phyloP scores from a whole-genome alignment of 2,797 vertebrate genomes.

The Myotis vivesi region DNA sequence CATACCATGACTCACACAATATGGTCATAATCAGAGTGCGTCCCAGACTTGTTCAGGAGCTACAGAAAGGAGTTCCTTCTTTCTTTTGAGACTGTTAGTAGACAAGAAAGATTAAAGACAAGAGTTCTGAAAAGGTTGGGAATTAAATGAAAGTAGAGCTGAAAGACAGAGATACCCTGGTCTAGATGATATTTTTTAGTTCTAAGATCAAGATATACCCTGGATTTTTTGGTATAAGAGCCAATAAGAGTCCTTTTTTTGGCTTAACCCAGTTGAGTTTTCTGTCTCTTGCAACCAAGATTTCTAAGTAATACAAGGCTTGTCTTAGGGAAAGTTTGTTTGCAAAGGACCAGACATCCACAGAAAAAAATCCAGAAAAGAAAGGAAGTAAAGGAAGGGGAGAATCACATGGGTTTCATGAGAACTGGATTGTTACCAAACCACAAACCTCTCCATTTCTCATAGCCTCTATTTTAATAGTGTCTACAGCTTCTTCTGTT shows the following conservation, averaged over 20 bases:
- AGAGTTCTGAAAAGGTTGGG: neutral
- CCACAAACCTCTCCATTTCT: neutral
- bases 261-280: neutral
- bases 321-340: neutral
- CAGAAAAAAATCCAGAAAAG: constrained; percentile 13
- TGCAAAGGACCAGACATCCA: neutral
- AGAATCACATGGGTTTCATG: neutral
- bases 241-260: neutral
- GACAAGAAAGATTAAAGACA: neutral
- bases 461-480: neutral
- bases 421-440: neutral
- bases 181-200: neutral
- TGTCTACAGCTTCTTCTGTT: neutral
- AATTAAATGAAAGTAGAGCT: neutral
- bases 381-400: neutral
- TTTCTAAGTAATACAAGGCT: neutral
- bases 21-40: neutral
- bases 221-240: neutral
- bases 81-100: neutral
- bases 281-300: constrained; percentile 18
- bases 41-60: neutral
- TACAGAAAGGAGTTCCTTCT: neutral
- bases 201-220: neutral
- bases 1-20: neutral
- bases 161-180: neutral